Evolutionary conservation across 2,797 vertebrate genomes (phyloP).

Genomic region (Phataginus tetradactyla): DNA sequence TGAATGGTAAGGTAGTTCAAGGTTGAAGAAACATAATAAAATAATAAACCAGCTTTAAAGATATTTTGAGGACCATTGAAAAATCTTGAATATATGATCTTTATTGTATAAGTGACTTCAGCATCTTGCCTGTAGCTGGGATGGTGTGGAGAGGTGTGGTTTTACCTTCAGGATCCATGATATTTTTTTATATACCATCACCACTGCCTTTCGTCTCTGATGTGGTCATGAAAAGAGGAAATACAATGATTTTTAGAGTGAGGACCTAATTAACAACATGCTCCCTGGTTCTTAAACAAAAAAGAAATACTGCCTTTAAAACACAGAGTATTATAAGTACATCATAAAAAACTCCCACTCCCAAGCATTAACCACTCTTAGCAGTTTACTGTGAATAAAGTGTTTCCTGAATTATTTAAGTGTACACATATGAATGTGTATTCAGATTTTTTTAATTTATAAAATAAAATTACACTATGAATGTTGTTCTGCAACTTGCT

Average conservation of each 20-base stretch:
- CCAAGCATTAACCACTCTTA: not conserved
- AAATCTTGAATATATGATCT: not conserved
- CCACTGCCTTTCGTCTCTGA: not conserved
- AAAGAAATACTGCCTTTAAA: slow-evolving; percentile 11
- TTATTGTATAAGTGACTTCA: slow-evolving; percentile 18
- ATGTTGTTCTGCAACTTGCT: not conserved
- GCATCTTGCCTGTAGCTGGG: not conserved
- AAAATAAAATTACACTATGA: not conserved
- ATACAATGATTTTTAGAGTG: not conserved
- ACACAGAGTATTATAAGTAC: not conserved
- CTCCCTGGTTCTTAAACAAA: not conserved
- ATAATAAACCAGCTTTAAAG: not conserved
- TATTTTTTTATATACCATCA: not conserved
- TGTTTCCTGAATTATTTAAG: slow-evolving; percentile 42
- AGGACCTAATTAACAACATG: not conserved
- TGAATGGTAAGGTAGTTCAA: not conserved
- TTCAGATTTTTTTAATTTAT: not conserved
- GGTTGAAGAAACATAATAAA: not conserved
- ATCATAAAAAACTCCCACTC: not conserved
- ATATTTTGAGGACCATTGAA: not conserved
- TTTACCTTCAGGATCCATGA: not conserved
- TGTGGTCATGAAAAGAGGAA: not conserved
- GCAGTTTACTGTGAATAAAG: not conserved
- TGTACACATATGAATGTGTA: not conserved
- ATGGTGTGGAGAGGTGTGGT: not conserved